Conservation (phyloP, 2,888 invertebrate species). For the Sinodicranocentrus sp. region DNA sequence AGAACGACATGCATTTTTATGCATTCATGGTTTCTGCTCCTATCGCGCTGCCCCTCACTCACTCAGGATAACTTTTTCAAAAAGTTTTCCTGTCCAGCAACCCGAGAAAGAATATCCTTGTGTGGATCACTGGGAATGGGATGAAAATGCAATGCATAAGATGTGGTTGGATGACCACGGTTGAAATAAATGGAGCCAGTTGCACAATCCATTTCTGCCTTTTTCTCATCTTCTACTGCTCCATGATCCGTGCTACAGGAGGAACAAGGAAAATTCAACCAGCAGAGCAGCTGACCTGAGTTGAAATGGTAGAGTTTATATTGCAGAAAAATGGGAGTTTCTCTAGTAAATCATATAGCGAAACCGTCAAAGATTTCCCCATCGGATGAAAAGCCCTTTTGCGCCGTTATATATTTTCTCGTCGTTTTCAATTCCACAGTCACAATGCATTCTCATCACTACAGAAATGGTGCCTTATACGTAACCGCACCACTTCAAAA, state of each 20-base stretch:
- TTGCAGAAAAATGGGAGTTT: background rate
- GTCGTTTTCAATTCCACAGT: too few relatives aligned
- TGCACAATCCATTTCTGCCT: background rate
- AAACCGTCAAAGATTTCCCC: background rate
- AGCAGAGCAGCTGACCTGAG: conserved; percentile 16
- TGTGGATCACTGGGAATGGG: background rate
- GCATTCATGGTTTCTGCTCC: background rate
- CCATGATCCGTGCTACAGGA: background rate
- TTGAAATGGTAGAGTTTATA: background rate
- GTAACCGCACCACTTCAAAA: too few relatives aligned
- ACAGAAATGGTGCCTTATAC: too few relatives aligned
- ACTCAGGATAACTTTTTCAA: background rate
- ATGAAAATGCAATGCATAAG: conserved; percentile 16
- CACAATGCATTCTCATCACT: too few relatives aligned
- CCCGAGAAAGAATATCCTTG: background rate
- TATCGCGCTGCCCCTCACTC: background rate
- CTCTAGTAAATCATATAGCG: too few relatives aligned
- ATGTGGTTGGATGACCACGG: conserved; percentile 13
- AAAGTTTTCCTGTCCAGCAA: background rate
- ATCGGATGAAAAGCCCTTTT: background rate
- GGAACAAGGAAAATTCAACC: background rate
- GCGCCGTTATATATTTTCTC: too few relatives aligned
- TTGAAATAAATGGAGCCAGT: background rate
- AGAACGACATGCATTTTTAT: background rate
- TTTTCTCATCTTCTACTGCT: background rate